These are phyloP conservation scores for Galeruca laticollis DNA, from an alignment of 2,888 invertebrate genomes.

Conservation along the genomic window DNA sequence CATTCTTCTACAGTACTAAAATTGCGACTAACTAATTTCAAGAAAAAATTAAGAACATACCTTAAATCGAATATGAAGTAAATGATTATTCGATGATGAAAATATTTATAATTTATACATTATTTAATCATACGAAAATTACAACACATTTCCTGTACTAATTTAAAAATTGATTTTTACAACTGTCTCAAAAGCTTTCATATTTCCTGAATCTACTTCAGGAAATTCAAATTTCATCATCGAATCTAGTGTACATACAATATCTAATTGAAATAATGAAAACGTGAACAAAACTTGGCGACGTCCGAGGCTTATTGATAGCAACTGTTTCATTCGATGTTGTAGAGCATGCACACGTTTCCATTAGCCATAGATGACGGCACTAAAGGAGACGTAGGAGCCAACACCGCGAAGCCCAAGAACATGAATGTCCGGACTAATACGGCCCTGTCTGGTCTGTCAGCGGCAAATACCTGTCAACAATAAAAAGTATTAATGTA, in stretches of 20 bases:
- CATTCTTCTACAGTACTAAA: not conserved
- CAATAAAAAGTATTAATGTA: constrained; percentile 37
- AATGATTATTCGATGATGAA: not conserved
- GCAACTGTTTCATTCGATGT: constrained; percentile 65
- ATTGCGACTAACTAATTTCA: not conserved
- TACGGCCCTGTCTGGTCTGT: constrained; percentile 85
- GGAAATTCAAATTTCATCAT: too few relatives aligned
- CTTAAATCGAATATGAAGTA: constrained; percentile 6
- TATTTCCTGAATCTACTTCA: too few relatives aligned
- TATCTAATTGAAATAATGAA: constrained; percentile 10
- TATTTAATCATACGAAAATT: too few relatives aligned
- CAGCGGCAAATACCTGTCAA: constrained; percentile 64
- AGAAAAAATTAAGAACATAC: not conserved
- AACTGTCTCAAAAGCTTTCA: too few relatives aligned
- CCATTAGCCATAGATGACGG: constrained; percentile 69
- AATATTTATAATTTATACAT: too few relatives aligned
- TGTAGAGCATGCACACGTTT: constrained; percentile 66
- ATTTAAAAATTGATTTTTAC: too few relatives aligned
- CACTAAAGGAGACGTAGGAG: constrained; percentile 83
- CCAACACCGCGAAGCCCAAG: constrained; percentile 91
- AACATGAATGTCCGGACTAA: constrained; percentile 97
- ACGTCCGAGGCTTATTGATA: constrained; percentile 57
- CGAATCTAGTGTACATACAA: not conserved
- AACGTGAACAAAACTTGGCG: constrained; percentile 49
- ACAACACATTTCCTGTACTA: too few relatives aligned